Percentiles rank a stretch among this genome's conserved stretches.
Conservation (phyloP, 2,797 vertebrate species). For the Pipistrellus pipistrellus region DNA sequence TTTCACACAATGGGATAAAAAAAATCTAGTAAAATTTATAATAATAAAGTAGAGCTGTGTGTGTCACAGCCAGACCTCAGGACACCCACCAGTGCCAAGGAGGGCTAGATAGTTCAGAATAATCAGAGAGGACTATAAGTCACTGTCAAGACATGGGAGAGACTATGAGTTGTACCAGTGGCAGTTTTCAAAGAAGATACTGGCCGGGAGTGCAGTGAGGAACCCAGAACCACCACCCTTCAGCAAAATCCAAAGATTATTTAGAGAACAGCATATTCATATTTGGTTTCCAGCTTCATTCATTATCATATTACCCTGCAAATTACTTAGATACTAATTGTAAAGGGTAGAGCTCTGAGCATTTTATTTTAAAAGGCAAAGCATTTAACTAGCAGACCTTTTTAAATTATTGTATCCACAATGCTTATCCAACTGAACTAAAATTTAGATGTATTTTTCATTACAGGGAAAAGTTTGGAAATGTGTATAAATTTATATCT, state of each 20-base stretch:
- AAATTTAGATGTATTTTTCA: neutral
- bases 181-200: neutral
- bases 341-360: neutral
- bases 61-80: neutral
- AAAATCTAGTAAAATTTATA: neutral
- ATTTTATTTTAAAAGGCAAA: constrained; percentile 29
- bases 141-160: neutral
- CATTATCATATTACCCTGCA: neutral
- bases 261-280: neutral
- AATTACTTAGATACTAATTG: neutral
- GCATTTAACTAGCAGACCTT: neutral
- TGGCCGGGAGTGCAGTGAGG: neutral
- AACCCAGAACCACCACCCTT: fast-evolving
- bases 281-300: neutral
- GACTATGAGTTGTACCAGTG: neutral
- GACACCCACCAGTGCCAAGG: neutral
- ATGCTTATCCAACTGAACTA: neutral
- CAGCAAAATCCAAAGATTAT: neutral
- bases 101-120: neutral
- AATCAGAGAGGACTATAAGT: neutral
- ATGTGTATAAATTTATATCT: neutral
- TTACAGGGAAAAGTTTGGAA: neutral
- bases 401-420: neutral
- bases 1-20: neutral
- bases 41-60: neutral